phyloP scores from a whole-genome alignment of 23 tunicate species.

The Styela clava region DNA sequence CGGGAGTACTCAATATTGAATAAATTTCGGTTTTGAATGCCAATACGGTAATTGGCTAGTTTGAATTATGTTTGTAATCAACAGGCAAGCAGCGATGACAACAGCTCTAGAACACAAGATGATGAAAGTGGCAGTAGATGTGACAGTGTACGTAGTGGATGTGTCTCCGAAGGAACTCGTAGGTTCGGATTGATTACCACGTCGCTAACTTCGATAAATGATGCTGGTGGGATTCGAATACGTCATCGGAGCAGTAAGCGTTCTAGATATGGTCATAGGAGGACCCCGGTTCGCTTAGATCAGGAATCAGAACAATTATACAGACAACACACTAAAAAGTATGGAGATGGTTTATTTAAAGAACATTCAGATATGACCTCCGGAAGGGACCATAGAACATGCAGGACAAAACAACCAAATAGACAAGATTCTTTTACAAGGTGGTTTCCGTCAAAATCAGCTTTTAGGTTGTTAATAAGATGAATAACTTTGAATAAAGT shows the following conservation, averaged over 20 bases:
- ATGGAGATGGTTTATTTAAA: slow-evolving; percentile 21
- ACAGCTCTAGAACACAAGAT: not conserved
- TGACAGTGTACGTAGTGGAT: not conserved
- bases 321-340: not conserved
- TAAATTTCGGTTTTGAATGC: too few species aligned
- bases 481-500: too few species aligned
- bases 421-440: not conserved
- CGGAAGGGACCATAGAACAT: not conserved
- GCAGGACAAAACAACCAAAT: not conserved
- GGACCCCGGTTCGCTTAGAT: not conserved
- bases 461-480: too few species aligned
- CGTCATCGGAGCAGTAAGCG: slow-evolving; percentile 3
- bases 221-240: not conserved
- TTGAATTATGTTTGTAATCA: not conserved
- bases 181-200: slow-evolving; percentile 8
- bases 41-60: too few species aligned
- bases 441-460: too few species aligned
- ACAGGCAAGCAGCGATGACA: not conserved
- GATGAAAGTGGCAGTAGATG: slow-evolving; percentile 14
- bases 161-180: slow-evolving; percentile 11
- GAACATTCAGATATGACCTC: not conserved
- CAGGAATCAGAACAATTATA: slow-evolving; percentile 17
- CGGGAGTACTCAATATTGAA: too few species aligned
- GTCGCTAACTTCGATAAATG: slow-evolving; percentile 17
- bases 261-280: slow-evolving; percentile 13